Base-by-base conservation (phyloP, 2,888 invertebrate species). In the Drosophila barbarae region DNA sequence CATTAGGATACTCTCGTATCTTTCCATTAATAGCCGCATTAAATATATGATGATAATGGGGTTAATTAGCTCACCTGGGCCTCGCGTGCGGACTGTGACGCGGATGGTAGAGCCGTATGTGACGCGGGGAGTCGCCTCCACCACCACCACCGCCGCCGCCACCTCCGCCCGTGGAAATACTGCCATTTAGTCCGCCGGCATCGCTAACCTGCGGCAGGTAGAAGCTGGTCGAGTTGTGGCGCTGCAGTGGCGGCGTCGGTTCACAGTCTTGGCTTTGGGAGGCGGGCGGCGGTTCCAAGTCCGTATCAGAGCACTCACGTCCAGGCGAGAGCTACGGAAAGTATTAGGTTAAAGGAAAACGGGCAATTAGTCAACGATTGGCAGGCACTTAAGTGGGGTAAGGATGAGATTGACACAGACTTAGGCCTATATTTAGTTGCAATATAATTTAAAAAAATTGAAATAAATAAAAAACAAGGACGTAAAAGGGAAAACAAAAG, bases 221-320 rank as follows among this genome's bases (percentile, higher is more conserved):
- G 90, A 97, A 94, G 90, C 96, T 96, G 81, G 93, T 94, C 63
- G 96, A 96, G 84, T 96, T 96, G 86, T 94, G 94, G 78, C 96
- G 92, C 90, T 96, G 95, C 74, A 95, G 90, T 58, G 95, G 95
- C 49, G 96, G 97, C 77, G 97, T 96, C 9, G 97, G 96, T 90
- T 97, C 96, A 90, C 96, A 97, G 91, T 97, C 97, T 81, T 95
- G 95, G 53, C 95, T 95, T 90, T 96, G 96, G 51, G 96, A 96
- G 50, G 96, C 96, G 32, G 95, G 94, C 94, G 94, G 95, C n/a
- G 95, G 95, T 74, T 96, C 96, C 92, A 94, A 92, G 84, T 96
- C 96, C 76, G 95, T 93, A 88, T 96, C 96, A 39, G 93, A 93
- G 70, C 93, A 94, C 86, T 95, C 95, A 63, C 95, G 92, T 18